Base-by-base conservation (phyloP, 2,113 vertebrate species). In the Columba livia region DNA sequence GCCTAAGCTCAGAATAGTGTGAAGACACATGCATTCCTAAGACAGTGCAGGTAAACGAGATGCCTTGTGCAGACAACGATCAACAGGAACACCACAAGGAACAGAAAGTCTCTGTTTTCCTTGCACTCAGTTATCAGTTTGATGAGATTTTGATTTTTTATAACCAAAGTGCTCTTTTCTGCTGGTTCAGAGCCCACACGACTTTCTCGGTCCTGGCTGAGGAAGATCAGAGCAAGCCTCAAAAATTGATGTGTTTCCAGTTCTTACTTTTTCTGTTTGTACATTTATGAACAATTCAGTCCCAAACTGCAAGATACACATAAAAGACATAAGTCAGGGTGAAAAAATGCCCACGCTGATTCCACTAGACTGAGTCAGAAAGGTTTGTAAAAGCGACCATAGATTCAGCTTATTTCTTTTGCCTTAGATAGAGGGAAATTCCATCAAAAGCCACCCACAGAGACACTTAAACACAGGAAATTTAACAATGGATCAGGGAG, bases 21-120 rank as follows among this genome's bases (percentile, higher is more conserved):
- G 31, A 21, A 58, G 21, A 53, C 25, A 40, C 5, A 11, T 0
- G 0, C 4, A 1, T 24, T 67, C 42, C 58, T 64, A 25, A 18
- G 19, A n/a, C 32, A 50, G 38, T 4, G 19, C 58, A 51, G 24
- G 54, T 21, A 13, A 84, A 71, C 1, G 0, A 44, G 19, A 42
- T 66, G 28, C 31, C 32, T 56, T 60, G 38, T 50, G 42, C 65
- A 64, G 36, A 5, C 12, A 56, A 47, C 5, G 57, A 51, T 13
- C 31, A 61, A 26, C 13, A 67, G 40, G 25, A 86, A 48, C 32
- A n/a, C 19, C 36, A 36, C 0, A 0, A 31, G n/a, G 32, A 64
- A 92, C 48, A 29, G 8, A 57, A 61, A 53, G 11, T n/a, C 34
- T 54, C 60, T 38, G 19, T 57, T 84, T 28, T n/a, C 40, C 47